Evolutionary conservation across 1,140 invertebrate species (phyloP).

Genomic region (Bombus affinis): DNA sequence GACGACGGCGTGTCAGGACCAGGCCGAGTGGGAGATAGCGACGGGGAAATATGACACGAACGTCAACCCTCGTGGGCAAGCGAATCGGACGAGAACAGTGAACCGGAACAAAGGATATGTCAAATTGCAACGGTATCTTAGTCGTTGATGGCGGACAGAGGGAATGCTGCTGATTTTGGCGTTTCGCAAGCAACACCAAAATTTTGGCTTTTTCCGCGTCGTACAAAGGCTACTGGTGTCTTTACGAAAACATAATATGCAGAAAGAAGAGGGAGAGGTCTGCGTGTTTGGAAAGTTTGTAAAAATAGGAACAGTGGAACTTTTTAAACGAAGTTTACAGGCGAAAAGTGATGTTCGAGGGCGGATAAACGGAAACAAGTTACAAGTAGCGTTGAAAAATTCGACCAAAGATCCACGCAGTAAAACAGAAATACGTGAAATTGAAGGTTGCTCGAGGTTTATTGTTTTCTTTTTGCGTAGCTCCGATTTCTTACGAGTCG

Average conservation of each 20-base stretch:
- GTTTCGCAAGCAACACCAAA: background rate
- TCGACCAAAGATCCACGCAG: background rate
- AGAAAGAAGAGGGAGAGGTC: background rate
- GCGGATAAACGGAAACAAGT: background rate
- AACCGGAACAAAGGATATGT: slow-evolving; percentile 74
- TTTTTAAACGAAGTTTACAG: background rate
- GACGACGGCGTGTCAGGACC: slow-evolving; percentile 73
- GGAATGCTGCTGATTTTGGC: background rate
- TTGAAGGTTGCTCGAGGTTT: background rate
- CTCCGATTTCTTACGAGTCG: background rate
- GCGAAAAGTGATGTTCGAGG: background rate
- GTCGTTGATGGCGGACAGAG: slow-evolving; percentile 9
- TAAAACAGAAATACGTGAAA: background rate
- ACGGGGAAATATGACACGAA: slow-evolving; percentile 76
- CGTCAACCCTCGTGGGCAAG: slow-evolving; percentile 76
- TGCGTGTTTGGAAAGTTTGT: background rate
- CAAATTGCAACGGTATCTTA: slow-evolving; percentile 77
- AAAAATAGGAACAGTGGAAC: background rate
- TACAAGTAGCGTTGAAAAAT: background rate
- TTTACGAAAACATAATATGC: background rate
- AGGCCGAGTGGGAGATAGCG: slow-evolving; percentile 66
- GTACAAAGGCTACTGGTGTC: background rate
- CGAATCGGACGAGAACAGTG: slow-evolving; percentile 77
- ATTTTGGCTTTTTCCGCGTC: background rate
- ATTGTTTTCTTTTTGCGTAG: background rate